Percentiles rank a stretch among this genome's conserved stretches.
Conservation (phyloP, 2,113 vertebrate genomes). For the Gopherus evgoodei region DNA sequence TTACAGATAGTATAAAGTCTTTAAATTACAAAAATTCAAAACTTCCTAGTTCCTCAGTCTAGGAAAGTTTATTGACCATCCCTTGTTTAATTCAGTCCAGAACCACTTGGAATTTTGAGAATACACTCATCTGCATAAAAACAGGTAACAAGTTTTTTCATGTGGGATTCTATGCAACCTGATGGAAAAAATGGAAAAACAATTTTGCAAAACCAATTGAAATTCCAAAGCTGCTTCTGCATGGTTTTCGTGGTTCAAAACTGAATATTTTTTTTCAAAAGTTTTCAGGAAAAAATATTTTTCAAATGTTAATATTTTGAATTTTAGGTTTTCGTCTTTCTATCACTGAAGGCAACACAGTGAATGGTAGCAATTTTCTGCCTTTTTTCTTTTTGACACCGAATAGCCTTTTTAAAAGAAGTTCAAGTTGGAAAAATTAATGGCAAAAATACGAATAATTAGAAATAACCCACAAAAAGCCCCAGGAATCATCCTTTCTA, state of each 20-base stretch:
- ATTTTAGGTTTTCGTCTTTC: not conserved
- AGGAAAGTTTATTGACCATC: not conserved
- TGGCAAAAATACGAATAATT: not conserved
- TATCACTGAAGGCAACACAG: not conserved
- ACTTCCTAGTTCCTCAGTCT: not conserved
- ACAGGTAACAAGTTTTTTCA: not conserved
- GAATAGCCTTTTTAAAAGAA: not conserved
- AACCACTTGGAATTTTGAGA: not conserved
- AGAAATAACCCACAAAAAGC: not conserved
- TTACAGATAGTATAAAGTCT: not conserved
- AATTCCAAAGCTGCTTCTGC: not conserved
- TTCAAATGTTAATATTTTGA: not conserved
- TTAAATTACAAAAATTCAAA: not conserved
- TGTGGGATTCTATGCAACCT: not conserved
- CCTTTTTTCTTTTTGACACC: not conserved
- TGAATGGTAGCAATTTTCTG: not conserved
- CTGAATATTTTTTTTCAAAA: not conserved
- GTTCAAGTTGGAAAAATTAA: not conserved
- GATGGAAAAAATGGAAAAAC: not conserved
- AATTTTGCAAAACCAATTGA: not conserved
- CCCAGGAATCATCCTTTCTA: not conserved
- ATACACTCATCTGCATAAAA: not conserved
- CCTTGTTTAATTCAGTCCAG: not conserved
- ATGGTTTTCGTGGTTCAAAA: not conserved
- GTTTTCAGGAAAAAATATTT: not conserved